Conservation (phyloP, 1,140 invertebrate species). For the Philopotamus ludificatus region DNA sequence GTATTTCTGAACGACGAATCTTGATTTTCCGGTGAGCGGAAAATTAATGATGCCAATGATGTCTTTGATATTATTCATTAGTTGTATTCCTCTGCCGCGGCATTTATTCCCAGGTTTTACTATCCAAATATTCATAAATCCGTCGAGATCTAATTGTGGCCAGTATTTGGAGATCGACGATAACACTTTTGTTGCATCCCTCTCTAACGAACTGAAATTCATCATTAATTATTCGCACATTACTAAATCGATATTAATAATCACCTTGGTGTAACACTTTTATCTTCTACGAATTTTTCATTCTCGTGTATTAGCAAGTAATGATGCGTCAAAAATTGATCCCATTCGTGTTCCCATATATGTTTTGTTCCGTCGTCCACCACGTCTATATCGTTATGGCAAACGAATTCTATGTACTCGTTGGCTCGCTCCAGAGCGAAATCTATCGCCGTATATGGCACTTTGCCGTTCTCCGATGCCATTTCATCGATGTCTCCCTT, state of each 20-base stretch:
- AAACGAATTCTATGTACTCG: constrained; percentile 71
- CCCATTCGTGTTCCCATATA: constrained; percentile 83
- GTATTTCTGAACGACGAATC: constrained; percentile 94
- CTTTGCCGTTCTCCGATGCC: constrained; percentile 61
- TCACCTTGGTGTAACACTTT: constrained; percentile 46
- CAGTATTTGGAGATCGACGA: constrained; percentile 60
- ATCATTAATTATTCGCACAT: background rate
- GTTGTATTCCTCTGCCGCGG: constrained; percentile 83
- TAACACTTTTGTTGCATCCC: constrained; percentile 50
- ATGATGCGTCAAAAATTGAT: constrained; percentile 77
- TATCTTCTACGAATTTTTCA: constrained; percentile 54
- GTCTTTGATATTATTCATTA: constrained; percentile 84
- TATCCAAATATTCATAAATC: constrained; percentile 89
- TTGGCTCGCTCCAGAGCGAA: constrained; percentile 76
- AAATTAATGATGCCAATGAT: constrained; percentile 73
- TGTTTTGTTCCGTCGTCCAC: constrained; percentile 59
- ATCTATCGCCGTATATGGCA: constrained; percentile 72
- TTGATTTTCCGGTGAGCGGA: constrained; percentile 62
- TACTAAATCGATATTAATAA: background rate
- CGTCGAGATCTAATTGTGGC: constrained; percentile 82
- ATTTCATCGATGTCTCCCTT: constrained; percentile 58
- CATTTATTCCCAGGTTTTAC: constrained; percentile 93
- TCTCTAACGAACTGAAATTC: constrained; percentile 49
- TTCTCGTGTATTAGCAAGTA: constrained; percentile 69
- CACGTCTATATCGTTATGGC: constrained; percentile 84